Conservation (phyloP, 1,140 invertebrate genomes). For the Leptopilina clavipes region DNA sequence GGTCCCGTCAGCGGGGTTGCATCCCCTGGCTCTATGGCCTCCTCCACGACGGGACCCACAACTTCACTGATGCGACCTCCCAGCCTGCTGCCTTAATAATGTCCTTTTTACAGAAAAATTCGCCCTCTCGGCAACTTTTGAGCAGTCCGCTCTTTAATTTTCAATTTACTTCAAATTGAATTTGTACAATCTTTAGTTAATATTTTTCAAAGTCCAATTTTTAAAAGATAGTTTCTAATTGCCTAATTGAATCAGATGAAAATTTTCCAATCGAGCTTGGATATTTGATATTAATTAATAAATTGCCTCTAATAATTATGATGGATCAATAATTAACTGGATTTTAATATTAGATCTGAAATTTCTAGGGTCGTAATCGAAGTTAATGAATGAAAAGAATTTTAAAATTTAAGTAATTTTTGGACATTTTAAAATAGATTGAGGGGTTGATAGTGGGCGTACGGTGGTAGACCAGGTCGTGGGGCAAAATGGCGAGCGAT, state of each 20-base stretch:
- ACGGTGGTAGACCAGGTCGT: conserved; percentile 42
- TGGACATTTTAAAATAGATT: background rate
- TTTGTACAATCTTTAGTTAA: too few relatives aligned
- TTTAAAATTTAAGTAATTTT: background rate
- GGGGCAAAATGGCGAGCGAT: conserved; percentile 72
- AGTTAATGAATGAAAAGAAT: too few relatives aligned
- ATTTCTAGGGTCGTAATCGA: too few relatives aligned
- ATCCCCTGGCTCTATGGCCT: conserved; percentile 75
- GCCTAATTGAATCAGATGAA: too few relatives aligned
- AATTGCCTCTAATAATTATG: too few relatives aligned
- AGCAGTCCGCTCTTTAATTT: conserved; percentile 8
- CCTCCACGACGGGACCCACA: conserved; percentile 76
- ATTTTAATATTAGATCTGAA: too few relatives aligned
- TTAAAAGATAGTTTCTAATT: too few relatives aligned
- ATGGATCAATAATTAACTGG: too few relatives aligned
- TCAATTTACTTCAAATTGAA: background rate
- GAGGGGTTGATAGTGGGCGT: background rate
- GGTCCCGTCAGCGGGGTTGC: conserved; percentile 74
- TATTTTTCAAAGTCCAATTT: too few relatives aligned
- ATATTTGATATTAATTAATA: too few relatives aligned
- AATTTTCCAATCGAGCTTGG: too few relatives aligned
- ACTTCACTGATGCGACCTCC: conserved; percentile 74
- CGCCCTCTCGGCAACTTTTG: conserved; percentile 30
- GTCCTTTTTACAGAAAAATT: conserved; percentile 52
- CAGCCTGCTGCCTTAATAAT: conserved; percentile 71